Conservation (phyloP, 2,797 vertebrate species). For the Sebastes variabilis region DNA sequence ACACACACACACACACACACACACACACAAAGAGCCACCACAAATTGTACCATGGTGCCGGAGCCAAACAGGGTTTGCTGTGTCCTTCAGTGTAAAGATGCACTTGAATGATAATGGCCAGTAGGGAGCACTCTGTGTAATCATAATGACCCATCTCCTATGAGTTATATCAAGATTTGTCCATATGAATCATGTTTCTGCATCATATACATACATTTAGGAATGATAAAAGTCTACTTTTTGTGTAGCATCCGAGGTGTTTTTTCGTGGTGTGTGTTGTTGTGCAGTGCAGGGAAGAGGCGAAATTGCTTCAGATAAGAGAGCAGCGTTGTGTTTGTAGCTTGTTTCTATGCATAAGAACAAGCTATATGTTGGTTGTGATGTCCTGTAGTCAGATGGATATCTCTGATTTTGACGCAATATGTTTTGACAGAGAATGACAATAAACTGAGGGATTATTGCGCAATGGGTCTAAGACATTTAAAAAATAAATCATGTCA, state of each 20-base stretch:
- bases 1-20: slow-evolving; percentile 18
- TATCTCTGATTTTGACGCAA: slow-evolving; percentile 1
- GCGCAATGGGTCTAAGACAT: background rate
- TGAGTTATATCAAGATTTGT: slow-evolving; percentile 67
- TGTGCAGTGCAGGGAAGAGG: background rate
- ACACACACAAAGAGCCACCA: slow-evolving; percentile 26
- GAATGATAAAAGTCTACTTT: slow-evolving; percentile 45
- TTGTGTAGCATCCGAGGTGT: slow-evolving; percentile 22
- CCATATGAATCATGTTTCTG: slow-evolving; percentile 62
- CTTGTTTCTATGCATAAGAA: slow-evolving; percentile 14
- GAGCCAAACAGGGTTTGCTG: slow-evolving; percentile 59
- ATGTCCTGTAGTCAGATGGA: background rate
- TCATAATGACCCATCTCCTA: slow-evolving; percentile 66
- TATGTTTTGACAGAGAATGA: background rate
- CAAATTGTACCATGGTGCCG: slow-evolving; percentile 51
- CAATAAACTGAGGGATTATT: background rate
- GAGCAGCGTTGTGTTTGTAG: background rate
- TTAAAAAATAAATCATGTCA: slow-evolving; percentile 1
- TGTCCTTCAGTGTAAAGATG: slow-evolving; percentile 76
- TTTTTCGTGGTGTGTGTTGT: background rate
- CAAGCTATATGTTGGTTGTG: background rate
- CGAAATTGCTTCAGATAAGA: slow-evolving; percentile 22
- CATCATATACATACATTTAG: slow-evolving; percentile 60
- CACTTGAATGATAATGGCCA: slow-evolving; percentile 79
- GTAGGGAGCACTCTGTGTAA: slow-evolving; percentile 72